Conservation (phyloP, 2,888 invertebrate species). For the Dolomedes plantarius region DNA sequence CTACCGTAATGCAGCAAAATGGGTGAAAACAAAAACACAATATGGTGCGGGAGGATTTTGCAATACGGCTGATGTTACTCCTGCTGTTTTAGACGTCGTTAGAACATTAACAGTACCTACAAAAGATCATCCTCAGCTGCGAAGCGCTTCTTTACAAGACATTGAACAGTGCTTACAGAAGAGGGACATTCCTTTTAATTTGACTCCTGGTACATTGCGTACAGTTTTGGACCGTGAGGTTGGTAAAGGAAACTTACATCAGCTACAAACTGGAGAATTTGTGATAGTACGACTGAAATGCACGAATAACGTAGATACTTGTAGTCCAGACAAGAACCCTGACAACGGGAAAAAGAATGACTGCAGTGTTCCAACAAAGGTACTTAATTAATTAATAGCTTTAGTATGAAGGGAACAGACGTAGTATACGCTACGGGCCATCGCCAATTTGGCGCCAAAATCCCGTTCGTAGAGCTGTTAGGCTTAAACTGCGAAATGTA, state of each 20-base stretch:
- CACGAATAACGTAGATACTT: neutral
- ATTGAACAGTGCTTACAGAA: slow-evolving; percentile 75
- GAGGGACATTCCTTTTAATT: slow-evolving; percentile 74
- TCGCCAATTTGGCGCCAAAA: no score
- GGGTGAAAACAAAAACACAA: slow-evolving; percentile 83
- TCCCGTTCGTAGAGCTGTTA: no score
- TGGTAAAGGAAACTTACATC: slow-evolving; percentile 83
- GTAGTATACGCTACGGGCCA: no score
- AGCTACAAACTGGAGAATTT: slow-evolving; percentile 76
- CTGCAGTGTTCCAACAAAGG: slow-evolving; percentile 27
- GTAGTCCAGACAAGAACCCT: neutral
- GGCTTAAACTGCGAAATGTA: no score
- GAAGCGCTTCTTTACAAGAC: slow-evolving; percentile 74
- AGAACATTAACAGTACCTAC: slow-evolving; percentile 3
- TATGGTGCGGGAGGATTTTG: slow-evolving; percentile 46
- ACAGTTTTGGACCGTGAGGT: slow-evolving; percentile 84
- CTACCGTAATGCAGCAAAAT: slow-evolving; percentile 86
- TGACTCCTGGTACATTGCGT: slow-evolving; percentile 78
- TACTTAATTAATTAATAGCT: neutral
- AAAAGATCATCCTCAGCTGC: slow-evolving; percentile 23
- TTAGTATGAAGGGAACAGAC: no score
- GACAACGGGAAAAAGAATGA: neutral
- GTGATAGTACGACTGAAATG: neutral
- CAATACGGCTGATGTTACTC: slow-evolving; percentile 37
- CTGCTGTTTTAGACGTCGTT: slow-evolving; percentile 49